Base-by-base conservation (phyloP, 1,140 invertebrate species). In the Tachypleus tridentatus region DNA sequence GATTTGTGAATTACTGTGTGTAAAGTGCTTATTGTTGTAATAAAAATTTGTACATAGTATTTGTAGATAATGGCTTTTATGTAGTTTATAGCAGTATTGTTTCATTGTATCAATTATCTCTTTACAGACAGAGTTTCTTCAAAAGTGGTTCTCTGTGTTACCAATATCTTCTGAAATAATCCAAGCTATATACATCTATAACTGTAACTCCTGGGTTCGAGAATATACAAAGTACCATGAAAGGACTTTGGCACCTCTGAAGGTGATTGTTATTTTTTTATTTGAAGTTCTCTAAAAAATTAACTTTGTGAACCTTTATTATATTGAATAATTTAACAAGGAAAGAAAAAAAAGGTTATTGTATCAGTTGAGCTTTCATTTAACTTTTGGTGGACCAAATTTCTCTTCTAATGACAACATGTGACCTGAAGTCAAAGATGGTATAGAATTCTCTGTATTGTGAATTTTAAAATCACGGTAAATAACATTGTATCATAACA, bases 211-310 rank as follows among this genome's bases (percentile, higher is more conserved):
- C 60, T 98, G 94, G 93, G 93, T 97, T 49, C 81, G 94, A 10
- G 94, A 97, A 75, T 98, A 97, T 73, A 97, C 93, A 1, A 98
- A 98, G 78, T 97, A 90, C 74, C 94, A 98, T 74, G 95, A 98
- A 74, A 80, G 92, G 64, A 91, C 97, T 58, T 77, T 98, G 48
- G 85, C 87, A 4, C 90, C 93, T 77, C 96, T 4, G 89, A 77
- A 89, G 82, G 88, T 85, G 78, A 75, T 54, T 67, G 29, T 29
- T 65, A 7, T 47, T 5, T 65, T n/a, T 64, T 11, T 29, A 53
- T 62, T 57, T 65, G 51, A 9, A 51, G 63, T 51, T 10, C 5
- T 65, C 29, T 29, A 29, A 29, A 29, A 29, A 29, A 29, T 29
- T 29, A 29, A 29, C 29, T 29, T 29, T 29, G 29, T 29, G 29